phyloP scores from a whole-genome alignment of 2,888 invertebrate genomes.

The Camptogramma bilineatum region DNA sequence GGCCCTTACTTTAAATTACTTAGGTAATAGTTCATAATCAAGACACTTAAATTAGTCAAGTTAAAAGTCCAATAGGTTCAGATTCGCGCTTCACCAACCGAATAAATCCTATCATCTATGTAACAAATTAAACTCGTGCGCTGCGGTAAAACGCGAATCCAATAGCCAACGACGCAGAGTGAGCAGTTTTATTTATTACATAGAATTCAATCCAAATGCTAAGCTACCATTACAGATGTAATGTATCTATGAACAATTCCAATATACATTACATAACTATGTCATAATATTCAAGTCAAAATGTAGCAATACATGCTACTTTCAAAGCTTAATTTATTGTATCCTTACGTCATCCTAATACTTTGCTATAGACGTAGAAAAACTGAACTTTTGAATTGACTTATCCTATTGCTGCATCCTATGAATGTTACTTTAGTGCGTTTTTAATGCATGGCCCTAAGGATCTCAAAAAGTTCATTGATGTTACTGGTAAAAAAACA shows the following conservation, averaged over 20 bases:
- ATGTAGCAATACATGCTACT: constrained; percentile 20
- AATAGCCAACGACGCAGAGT: constrained; percentile 4
- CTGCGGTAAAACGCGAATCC: constrained; percentile 10
- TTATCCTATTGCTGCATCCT: constrained; percentile 2
- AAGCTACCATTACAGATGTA: constrained; percentile 3
- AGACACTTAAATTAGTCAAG: constrained; percentile 16
- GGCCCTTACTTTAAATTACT: constrained; percentile 16
- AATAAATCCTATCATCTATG: not conserved
- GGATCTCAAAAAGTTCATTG: not conserved
- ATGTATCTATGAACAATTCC: constrained; percentile 14
- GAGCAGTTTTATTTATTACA: constrained; percentile 8
- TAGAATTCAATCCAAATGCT: not conserved
- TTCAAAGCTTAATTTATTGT: constrained; percentile 18
- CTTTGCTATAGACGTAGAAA: constrained; percentile 6
- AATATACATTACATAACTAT: constrained; percentile 11
- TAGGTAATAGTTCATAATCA: constrained; percentile 15
- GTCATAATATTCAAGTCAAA: constrained; percentile 17
- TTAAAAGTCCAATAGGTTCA: constrained; percentile 10
- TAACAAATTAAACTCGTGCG: not conserved
- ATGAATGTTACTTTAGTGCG: not conserved
- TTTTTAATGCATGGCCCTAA: not conserved
- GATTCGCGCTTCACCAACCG: constrained; percentile 6
- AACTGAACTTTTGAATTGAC: constrained; percentile 5
- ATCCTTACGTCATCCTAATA: constrained; percentile 20
- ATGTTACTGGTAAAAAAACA: no score